Base-by-base conservation (phyloP, 2,888 invertebrate genomes). In the Phoenoteleia sp. region DNA sequence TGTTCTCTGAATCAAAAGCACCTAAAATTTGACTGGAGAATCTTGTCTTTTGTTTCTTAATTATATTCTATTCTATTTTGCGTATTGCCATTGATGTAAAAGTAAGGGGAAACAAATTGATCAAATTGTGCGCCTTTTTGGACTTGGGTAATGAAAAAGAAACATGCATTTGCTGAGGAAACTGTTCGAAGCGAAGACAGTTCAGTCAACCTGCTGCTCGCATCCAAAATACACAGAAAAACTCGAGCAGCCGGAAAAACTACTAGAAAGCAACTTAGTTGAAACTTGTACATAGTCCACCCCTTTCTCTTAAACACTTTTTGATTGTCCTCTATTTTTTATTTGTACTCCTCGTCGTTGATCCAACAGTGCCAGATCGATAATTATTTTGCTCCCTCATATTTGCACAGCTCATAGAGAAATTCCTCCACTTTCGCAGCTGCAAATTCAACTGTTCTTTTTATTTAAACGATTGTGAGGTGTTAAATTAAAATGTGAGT, bases 221-320 rank as follows among this genome's bases (percentile, higher is more conserved):
- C 5, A 21, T 21, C 17, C 23, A n/a, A 25, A 60, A 42, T 15
- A 54, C 62, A 29, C 56, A 49, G 56, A 25, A 66, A 74, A 67
- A 60, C 9, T 49, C 62, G 45, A 81, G 52, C 62, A 17, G 54
- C 27, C 66, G 76, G 42, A 45, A 67, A 52, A 79, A 60, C 45
- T 74, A 54, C 49, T 80, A 64, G 56, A 67, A 81, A 84, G 45
- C 81, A 71, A 62, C 74, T 62, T 67, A 84, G 81, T 45, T 81
- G 76, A 87, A 87, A 89, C 88, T 90, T 92, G 92, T 92, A 92
- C 75, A 92, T 91, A 91, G 90, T 87, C 84, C 88, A 81, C 62
- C 77, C 45, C 69, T 83, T 75, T 66, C 42, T 77, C 62, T 71
- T 58, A 56, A 60, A 58, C 56, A 77, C 71, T 56, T 84, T 75